A percentile compares a stretch with the other conserved stretches of the same genome.
Conservation (phyloP, 2,113 vertebrate species). For the Eleginops maclovinus region DNA sequence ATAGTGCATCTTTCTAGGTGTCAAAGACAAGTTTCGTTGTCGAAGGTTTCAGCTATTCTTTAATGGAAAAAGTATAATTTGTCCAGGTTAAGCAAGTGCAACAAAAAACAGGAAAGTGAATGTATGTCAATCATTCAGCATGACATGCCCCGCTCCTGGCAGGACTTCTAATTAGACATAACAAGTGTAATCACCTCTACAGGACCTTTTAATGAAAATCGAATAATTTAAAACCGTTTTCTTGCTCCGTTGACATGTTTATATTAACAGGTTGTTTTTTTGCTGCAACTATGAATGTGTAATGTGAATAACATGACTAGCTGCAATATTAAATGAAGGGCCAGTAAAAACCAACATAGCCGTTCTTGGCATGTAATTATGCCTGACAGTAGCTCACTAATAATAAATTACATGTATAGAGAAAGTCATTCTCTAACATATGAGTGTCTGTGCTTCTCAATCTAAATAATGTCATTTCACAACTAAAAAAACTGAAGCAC, state of each 20-base stretch:
- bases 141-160: background rate
- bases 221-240: background rate
- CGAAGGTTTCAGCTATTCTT: background rate
- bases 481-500: constrained; percentile 72
- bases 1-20: too few species aligned
- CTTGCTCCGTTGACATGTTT: background rate
- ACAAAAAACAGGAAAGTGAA: background rate
- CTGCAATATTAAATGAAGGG: constrained; percentile 20
- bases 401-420: constrained; percentile 11
- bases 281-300: background rate
- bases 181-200: background rate
- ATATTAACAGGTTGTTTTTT: background rate
- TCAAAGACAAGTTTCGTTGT: background rate
- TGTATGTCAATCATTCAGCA: background rate
- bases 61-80: background rate
- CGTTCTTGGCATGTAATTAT: constrained; percentile 1
- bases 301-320: background rate
- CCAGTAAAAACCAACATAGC: background rate
- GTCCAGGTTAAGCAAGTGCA: too few species aligned
- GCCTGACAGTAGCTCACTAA: background rate
- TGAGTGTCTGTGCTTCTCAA: background rate
- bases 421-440: constrained; percentile 10
- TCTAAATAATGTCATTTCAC: constrained; percentile 46
- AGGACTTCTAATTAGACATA: background rate
- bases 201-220: background rate